Evolutionary conservation across 2,888 invertebrate genomes (phyloP), one percentile per base, ranked within the genome.

Genomic region (Bellardia pandia): DNA sequence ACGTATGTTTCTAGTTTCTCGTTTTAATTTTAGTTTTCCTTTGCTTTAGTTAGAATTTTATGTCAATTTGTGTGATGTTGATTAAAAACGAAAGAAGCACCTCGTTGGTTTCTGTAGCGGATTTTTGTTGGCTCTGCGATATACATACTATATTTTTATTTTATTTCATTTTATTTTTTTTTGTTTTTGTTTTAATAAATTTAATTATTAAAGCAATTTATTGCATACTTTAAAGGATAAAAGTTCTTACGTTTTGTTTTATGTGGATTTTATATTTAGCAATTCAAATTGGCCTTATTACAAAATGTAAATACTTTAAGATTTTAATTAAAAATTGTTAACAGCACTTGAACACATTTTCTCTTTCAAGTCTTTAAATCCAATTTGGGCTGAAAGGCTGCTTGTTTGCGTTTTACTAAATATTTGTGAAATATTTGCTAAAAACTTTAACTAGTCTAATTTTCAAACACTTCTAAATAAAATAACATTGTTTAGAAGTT

Each of bases 201-300:
- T 71, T 56, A 80, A 76, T 80, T 85, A 71, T 68, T 13, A 76
- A 71, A 64, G 16, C 68, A 85, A 75, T 85, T 78, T 74, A 62
- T 74, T 62, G 62, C 45, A 23, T 48, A 60, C 14, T 71, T 69
- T 56, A 69, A 62, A 51, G 37, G 13, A 45, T 40, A 40, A n/a
- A 2, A 16, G 11, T 40, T 23, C 23, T 53, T 11, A 30, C 11
- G 4, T 45, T 58, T 58, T 58, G 56, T 74, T 74, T 62, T 60
- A 11, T 40, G n/a, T 23, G 30, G n/a, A 30, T 72, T 42, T 11
- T 37, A 3, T 51, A 51, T 30, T 30, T 68, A 14, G 48, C 68
- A 58, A 16, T 69, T 71, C 9, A 60, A 53, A 68, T 56, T 11
- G 45, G 3, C 4, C 45, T 56, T 45, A 60, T 58, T 56, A 60